Conservation (phyloP, 2,888 invertebrate genomes). For the Drosophila falleni region DNA sequence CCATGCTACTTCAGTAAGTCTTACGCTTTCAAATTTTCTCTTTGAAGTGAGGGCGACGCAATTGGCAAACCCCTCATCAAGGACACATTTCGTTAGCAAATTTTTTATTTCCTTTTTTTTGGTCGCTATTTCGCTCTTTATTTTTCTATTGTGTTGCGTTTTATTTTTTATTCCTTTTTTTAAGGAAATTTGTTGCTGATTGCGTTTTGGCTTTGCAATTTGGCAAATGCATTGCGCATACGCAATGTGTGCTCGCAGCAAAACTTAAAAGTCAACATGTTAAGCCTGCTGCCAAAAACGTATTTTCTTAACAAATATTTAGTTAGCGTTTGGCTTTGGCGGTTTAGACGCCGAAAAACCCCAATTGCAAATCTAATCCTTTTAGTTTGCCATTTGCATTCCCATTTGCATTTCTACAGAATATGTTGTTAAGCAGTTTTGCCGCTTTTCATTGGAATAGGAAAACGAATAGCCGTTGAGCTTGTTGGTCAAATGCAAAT, state of each 20-base stretch:
- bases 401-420: slow-evolving; percentile 45
- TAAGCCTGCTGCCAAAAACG: slow-evolving; percentile 33
- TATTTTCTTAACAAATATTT: slow-evolving; percentile 72
- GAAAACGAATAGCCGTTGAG: slow-evolving; percentile 5
- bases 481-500: slow-evolving; percentile 60
- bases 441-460: background rate
- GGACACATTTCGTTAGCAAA: slow-evolving; percentile 46
- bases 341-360: slow-evolving; percentile 24
- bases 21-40: slow-evolving; percentile 1
- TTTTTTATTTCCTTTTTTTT: slow-evolving; percentile 11
- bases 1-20: background rate
- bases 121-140: background rate
- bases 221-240: slow-evolving; percentile 65
- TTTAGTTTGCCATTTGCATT: slow-evolving; percentile 54
- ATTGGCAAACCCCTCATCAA: slow-evolving; percentile 63
- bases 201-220: slow-evolving; percentile 54
- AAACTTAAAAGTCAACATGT: slow-evolving; percentile 50
- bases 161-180: slow-evolving; percentile 5
- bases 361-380: slow-evolving; percentile 64
- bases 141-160: slow-evolving; percentile 27
- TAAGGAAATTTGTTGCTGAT: slow-evolving; percentile 44
- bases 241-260: slow-evolving; percentile 45
- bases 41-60: background rate
- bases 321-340: slow-evolving; percentile 36
- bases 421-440: slow-evolving; percentile 33